Base-by-base conservation (phyloP, 2,113 vertebrate genomes). In the Siphamia tubifer region DNA sequence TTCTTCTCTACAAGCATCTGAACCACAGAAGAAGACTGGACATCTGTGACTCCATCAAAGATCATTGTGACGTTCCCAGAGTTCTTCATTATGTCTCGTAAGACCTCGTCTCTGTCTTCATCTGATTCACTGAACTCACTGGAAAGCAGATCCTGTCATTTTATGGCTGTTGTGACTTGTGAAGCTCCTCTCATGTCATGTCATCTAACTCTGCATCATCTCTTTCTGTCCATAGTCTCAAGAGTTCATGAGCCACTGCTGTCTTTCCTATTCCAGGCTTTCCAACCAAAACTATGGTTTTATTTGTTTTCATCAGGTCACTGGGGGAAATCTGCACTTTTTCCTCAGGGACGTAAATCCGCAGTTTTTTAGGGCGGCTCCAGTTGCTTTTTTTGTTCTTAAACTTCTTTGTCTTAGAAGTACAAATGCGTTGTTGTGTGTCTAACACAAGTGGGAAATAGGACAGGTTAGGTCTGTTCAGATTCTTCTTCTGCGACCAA, bases 241-340 rank as follows among this genome's bases (percentile, higher is more conserved):
- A 10, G 8, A 80, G 51, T 47, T 80, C 61, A 34, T 12, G 27
- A 36, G 13, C 3, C 5, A 76, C 43, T 0, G 51, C 55, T 1
- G 77, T 63, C 49, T 81, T 81, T 71, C 71, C 77, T 42, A 53
- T 67, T 6, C 77, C 77, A 67, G 77, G 61, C 8, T 81, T 57
- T 17, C 77, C 77, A 21, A 76, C 55, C 20, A 75, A 5, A 2
- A 75, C 25, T 3, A 71, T 43, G 72, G 42, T 11, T 45, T 36
- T 3, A 25, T 21, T 2, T 1, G 2, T 53, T 53, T 63, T 53
- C 51, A 81, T 32, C 36, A 81, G 55, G 2, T 27, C 17, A 53
- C 12, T 21, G 9, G 55, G 71, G 2, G 61, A 71, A 0, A 25
- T 56, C 3, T 31, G 34, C 28, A 11, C 2, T 47, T 17, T 53